Evolutionary conservation across 2,113 vertebrate species (phyloP).

Genomic region (Mormyrus iriodes): DNA sequence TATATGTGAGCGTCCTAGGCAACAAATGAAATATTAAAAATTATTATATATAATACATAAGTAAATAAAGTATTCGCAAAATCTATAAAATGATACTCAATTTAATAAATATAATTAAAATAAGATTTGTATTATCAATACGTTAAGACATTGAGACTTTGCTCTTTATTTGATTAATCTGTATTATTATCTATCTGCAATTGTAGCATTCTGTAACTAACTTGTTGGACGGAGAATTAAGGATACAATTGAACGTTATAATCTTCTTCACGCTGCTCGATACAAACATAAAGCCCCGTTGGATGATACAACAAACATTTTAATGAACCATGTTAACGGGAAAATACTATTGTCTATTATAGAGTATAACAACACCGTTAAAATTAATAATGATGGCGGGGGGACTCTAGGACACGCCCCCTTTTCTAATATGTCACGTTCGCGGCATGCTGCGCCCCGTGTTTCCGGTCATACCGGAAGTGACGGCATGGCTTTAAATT

Average conservation of each 20-base stretch:
- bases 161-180: background rate
- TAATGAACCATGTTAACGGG: background rate
- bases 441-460: background rate
- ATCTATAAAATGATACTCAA: background rate
- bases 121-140: background rate
- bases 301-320: background rate
- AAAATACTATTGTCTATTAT: background rate
- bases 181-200: background rate
- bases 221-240: background rate
- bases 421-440: background rate
- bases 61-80: background rate
- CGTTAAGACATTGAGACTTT: background rate
- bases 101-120: background rate
- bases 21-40: background rate
- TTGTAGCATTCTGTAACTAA: background rate
- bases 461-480: slow-evolving; percentile 17
- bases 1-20: background rate
- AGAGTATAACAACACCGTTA: background rate
- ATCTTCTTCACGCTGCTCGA: background rate
- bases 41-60: background rate
- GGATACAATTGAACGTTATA: background rate
- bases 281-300: background rate
- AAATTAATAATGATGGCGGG: background rate
- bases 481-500: background rate
- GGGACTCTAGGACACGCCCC: background rate